phyloP scores from a whole-genome alignment of 2,888 invertebrate genomes.

The Aporophyla lueneburgensis region DNA sequence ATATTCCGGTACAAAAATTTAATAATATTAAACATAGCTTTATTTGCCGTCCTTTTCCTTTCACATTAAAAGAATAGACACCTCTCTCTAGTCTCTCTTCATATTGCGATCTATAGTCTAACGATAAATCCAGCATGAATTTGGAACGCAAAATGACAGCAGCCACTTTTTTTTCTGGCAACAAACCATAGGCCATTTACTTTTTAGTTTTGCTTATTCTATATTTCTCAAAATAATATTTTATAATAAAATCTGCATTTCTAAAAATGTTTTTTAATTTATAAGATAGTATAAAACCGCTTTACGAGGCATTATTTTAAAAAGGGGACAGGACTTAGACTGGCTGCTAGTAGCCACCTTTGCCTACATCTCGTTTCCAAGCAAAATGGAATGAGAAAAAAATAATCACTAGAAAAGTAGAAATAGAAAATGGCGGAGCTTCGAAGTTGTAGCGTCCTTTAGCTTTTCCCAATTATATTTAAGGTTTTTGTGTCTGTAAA shows the following conservation, averaged over 20 bases:
- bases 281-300: background rate
- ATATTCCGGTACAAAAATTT: background rate
- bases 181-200: slow-evolving; percentile 9
- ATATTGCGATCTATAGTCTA: fast-evolving
- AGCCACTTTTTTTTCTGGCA: background rate
- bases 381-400: slow-evolving; percentile 25
- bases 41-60: background rate
- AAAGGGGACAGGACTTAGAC: fast-evolving
- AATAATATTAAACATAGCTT: background rate
- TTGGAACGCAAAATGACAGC: slow-evolving; percentile 43
- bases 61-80: fast-evolving
- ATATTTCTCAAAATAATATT: too few relatives aligned
- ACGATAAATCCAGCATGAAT: fast-evolving
- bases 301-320: background rate
- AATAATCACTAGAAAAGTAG: slow-evolving; percentile 64
- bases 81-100: background rate
- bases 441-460: slow-evolving; percentile 73
- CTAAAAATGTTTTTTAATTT: fast-evolving
- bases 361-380: slow-evolving; percentile 24
- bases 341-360: slow-evolving; percentile 25
- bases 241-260: too few relatives aligned
- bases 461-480: slow-evolving; percentile 57
- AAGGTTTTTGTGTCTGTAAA: slow-evolving; percentile 65
- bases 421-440: slow-evolving; percentile 83
- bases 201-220: background rate